A percentile compares a stretch with the other conserved stretches of the same genome.
phyloP scores from a whole-genome alignment of 1,140 invertebrate genomes.

The Homarus americanus region DNA sequence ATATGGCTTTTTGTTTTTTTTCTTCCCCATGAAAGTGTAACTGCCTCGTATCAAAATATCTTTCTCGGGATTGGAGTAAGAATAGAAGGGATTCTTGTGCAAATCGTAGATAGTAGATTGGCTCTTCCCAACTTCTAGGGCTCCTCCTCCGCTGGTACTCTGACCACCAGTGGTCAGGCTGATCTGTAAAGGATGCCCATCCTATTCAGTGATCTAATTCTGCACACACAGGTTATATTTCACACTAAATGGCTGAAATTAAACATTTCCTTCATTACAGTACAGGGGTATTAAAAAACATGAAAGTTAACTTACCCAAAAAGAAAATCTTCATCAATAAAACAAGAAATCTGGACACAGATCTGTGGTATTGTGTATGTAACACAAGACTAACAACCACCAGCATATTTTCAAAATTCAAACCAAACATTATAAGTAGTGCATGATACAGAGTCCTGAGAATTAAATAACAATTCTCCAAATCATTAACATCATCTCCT shows the following conservation, averaged over 20 bases:
- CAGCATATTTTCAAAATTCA: too few relatives aligned
- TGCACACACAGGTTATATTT: background rate
- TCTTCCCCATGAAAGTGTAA: background rate
- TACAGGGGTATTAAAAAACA: background rate
- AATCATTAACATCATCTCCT: too few relatives aligned
- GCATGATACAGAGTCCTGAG: too few relatives aligned
- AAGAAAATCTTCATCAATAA: background rate
- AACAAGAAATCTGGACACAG: background rate
- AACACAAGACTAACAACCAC: too few relatives aligned
- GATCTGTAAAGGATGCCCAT: constrained; percentile 12
- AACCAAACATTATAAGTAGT: too few relatives aligned
- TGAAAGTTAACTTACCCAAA: background rate
- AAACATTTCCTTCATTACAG: background rate
- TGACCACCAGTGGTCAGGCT: constrained; percentile 2
- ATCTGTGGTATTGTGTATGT: too few relatives aligned
- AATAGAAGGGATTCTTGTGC: background rate
- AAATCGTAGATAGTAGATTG: background rate
- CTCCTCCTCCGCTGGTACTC: background rate
- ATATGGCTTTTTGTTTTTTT: constrained; percentile 51
- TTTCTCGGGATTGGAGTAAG: background rate
- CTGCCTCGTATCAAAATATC: background rate
- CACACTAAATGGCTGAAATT: background rate
- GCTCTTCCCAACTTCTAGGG: background rate
- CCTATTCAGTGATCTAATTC: constrained; percentile 14
- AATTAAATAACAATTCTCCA: too few relatives aligned